Evolutionary conservation across 30 jellyfish, hydroid and myxozoan species (phyloP).

Genomic region (Rhopilema esculentum): DNA sequence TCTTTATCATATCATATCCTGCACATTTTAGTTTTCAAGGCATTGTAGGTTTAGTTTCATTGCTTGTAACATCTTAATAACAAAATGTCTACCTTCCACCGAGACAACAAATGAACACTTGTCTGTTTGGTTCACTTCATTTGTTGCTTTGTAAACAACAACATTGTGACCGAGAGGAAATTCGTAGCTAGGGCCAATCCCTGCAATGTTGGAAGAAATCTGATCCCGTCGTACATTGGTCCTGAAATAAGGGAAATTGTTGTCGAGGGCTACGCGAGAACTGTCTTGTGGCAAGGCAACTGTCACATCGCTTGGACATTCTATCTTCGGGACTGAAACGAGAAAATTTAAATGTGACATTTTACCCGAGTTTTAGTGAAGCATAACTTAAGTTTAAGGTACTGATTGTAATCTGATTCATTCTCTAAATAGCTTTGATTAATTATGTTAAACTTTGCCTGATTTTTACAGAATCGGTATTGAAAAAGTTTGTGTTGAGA

Average conservation of each 20-base stretch:
- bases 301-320: constrained; percentile 72
- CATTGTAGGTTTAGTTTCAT: too few relatives aligned
- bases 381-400: neutral
- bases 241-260: constrained; percentile 45
- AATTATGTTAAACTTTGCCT: too few relatives aligned
- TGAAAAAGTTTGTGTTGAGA: too few relatives aligned
- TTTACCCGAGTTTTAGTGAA: neutral
- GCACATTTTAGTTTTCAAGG: too few relatives aligned
- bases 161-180: constrained; percentile 39
- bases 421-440: too few relatives aligned
- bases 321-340: constrained; percentile 61
- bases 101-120: constrained; percentile 47
- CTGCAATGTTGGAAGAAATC: constrained; percentile 45
- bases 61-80: too few relatives aligned
- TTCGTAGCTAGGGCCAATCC: constrained; percentile 57
- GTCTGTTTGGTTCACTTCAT: constrained; percentile 66
- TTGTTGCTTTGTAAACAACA: constrained; percentile 58
- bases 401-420: neutral
- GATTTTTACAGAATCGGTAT: too few relatives aligned
- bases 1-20: too few relatives aligned
- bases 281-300: constrained; percentile 54
- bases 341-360: neutral
- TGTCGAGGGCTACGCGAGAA: constrained; percentile 56
- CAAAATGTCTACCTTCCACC: constrained; percentile 65
- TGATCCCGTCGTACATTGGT: constrained; percentile 55